Evolutionary conservation across 2,113 vertebrate genomes (phyloP).

Genomic region (Gallinago jamesoni): DNA sequence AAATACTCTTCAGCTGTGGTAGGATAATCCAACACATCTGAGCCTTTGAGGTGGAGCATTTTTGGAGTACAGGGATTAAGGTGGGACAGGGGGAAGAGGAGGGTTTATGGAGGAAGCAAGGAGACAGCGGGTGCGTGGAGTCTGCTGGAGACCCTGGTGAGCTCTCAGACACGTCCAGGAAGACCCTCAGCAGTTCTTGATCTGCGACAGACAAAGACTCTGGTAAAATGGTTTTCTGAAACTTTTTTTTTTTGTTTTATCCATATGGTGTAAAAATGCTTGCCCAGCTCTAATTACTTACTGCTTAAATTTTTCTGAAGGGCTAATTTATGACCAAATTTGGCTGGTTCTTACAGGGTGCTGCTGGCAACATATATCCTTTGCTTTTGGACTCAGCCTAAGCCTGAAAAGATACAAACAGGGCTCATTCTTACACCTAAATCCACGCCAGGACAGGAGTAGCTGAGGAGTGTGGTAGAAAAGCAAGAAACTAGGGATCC

Average conservation of each 20-base stretch:
- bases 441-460: not conserved
- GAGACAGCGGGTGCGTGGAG: not conserved
- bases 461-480: not conserved
- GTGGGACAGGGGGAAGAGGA: not conserved
- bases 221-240: not conserved
- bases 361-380: not conserved
- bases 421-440: not conserved
- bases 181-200: not conserved
- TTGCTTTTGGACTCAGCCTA: not conserved
- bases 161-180: not conserved
- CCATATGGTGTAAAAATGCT: not conserved
- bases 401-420: not conserved
- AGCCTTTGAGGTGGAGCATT: not conserved
- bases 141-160: not conserved
- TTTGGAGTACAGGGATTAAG: not conserved
- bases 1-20: not conserved
- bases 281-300: not conserved
- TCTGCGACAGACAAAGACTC: not conserved
- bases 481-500: not conserved
- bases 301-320: not conserved
- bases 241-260: not conserved
- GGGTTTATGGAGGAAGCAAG: not conserved
- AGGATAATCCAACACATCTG: not conserved
- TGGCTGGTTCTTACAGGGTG: rapidly evolving
- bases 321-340: not conserved